phyloP scores from a whole-genome alignment of 2,888 invertebrate species.

The Agrochola lychnidis region DNA sequence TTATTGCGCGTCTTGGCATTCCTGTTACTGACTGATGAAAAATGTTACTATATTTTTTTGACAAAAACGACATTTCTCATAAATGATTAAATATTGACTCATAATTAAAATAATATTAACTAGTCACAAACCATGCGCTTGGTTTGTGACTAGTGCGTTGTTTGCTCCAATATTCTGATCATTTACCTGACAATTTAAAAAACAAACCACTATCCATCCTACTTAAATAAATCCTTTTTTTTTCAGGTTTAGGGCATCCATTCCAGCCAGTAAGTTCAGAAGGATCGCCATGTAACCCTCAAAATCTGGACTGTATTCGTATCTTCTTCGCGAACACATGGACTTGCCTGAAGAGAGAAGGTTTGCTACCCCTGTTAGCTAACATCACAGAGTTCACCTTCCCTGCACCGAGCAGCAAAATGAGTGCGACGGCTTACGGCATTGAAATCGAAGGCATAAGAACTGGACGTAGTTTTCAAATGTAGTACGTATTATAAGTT shows the following conservation, averaged over 20 bases:
- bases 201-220: not conserved
- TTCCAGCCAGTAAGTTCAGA: constrained; percentile 10
- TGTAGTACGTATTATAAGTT: not conserved
- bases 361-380: not conserved
- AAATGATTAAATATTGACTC: too few relatives aligned
- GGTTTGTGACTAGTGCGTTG: too few relatives aligned
- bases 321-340: constrained; percentile 10
- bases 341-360: not conserved
- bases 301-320: constrained; percentile 15
- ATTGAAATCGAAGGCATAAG: constrained; percentile 4
- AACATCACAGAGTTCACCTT: constrained; percentile 8
- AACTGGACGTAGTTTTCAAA: not conserved
- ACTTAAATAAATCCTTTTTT: not conserved
- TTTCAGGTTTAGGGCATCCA: not conserved
- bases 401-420: not conserved
- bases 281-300: not conserved
- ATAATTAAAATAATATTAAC: too few relatives aligned
- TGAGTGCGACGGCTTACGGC: not conserved
- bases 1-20: not conserved
- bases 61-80: too few relatives aligned
- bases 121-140: too few relatives aligned
- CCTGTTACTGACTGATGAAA: too few relatives aligned
- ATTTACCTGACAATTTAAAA: too few relatives aligned
- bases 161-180: too few relatives aligned
- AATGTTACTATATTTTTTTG: not conserved